Conservation (phyloP, 2,797 vertebrate genomes). For the Scolopax rusticola region DNA sequence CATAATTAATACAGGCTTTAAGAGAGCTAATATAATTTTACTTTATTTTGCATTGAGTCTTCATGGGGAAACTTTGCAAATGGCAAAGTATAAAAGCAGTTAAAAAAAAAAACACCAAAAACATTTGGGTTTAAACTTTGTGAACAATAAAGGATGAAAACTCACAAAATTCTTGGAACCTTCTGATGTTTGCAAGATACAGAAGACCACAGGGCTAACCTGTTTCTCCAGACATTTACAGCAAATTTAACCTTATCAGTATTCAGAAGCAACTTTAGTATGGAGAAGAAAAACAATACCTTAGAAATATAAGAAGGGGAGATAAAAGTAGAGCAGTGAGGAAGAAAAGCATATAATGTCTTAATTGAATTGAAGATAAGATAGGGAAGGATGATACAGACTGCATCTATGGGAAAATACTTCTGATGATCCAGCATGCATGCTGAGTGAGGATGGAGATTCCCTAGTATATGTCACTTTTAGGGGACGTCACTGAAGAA, state of each 20-base stretch:
- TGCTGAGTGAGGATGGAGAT: neutral
- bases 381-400: neutral
- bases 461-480: neutral
- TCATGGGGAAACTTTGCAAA: neutral
- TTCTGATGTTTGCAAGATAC: neutral
- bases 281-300: neutral
- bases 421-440: neutral
- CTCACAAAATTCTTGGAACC: neutral
- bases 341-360: conserved; percentile 1
- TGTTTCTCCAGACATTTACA: neutral
- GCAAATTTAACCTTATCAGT: neutral
- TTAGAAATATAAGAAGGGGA: neutral
- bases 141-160: neutral
- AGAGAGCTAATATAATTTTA: neutral
- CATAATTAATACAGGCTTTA: neutral
- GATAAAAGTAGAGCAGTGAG: conserved; percentile 30
- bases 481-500: neutral
- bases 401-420: neutral
- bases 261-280: neutral
- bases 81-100: neutral
- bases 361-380: conserved; percentile 32
- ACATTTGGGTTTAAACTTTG: neutral
- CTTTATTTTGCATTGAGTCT: neutral
- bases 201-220: neutral
- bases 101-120: neutral